Evolutionary conservation across 2,113 vertebrate genomes (phyloP), one percentile per base, ranked within the genome.

Genomic region (Columba janthina): DNA sequence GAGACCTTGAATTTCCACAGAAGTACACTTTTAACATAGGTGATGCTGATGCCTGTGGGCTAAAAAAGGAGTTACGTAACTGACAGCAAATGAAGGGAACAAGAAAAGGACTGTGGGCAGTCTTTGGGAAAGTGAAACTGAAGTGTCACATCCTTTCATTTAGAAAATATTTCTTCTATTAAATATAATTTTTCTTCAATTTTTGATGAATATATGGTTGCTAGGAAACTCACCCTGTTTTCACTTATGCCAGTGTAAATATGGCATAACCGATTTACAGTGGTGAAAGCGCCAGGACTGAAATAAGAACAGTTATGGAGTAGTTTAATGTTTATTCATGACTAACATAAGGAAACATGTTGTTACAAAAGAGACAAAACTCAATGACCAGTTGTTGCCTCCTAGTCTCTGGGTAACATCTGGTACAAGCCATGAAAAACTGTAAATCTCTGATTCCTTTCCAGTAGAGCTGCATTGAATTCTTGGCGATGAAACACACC

Each of bases 121-220:
- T 86, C 64, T 66, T 74, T 64, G 65, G 62, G 60, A 71, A 88
- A 86, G 54, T 46, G 61, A 90, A 96, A 58, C 18, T 57, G 42
- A 94, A 86, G 20, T 88, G 51, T 57, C 62, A 79, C 85, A 90
- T 44, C 46, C 26, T 89, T 94, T 90, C 20, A 69, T 89, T 90
- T 83, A 94, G 34, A 65, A 87, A 76, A 83, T 22, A 54, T 54
- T 90, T 88, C 12, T 92, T 95, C 64, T 86, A 81, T 94, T 88
- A 81, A 93, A 64, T 64, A 31, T 40, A 85, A 78, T 84, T 96
- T 88, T 62, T 36, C 72, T 90, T 73, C 46, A 79, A 69, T 38
- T 88, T 94, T 53, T 80, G 60, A 93, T 79, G 51, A 90, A 84
- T 24, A 62, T 71, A 70, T 83, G 5, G 56, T 89, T 85, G 72